Conservation (phyloP, 2,888 invertebrate species). For the Eupithecia insigniata region DNA sequence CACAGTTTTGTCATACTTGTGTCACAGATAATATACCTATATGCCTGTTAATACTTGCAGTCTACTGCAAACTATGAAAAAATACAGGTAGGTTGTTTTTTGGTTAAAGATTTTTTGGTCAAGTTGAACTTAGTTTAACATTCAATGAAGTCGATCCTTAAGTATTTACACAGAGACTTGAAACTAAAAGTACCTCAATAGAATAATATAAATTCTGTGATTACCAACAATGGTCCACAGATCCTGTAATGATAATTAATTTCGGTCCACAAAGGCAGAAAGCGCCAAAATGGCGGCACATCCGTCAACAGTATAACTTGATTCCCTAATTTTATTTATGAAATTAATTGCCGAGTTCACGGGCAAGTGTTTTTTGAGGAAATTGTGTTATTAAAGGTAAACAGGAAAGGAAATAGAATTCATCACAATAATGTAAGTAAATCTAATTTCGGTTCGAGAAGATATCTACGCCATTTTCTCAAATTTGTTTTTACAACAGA, state of each 20-base stretch:
- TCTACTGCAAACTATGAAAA: too few species aligned
- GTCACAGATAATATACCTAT: too few species aligned
- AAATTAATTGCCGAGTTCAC: slow-evolving; percentile 43
- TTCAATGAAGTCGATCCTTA: not conserved
- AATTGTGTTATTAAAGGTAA: slow-evolving; percentile 10
- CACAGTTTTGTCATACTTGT: too few species aligned
- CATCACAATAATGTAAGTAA: not conserved
- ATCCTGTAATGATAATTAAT: slow-evolving; percentile 61
- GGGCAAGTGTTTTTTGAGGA: slow-evolving; percentile 17
- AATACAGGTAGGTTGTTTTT: too few species aligned
- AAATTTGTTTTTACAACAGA: too few species aligned
- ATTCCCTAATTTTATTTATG: slow-evolving; percentile 44
- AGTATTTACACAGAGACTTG: not conserved
- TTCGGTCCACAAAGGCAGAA: slow-evolving; percentile 51
- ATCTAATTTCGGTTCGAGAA: not conserved
- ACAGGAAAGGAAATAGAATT: not conserved
- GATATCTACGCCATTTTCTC: not conserved
- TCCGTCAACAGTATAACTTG: slow-evolving; percentile 52
- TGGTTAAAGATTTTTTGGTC: not conserved
- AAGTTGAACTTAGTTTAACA: not conserved
- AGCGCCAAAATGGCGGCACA: slow-evolving; percentile 40
- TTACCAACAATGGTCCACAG: slow-evolving; percentile 54
- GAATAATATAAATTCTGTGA: slow-evolving; percentile 34
- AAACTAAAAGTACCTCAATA: slow-evolving; percentile 26
- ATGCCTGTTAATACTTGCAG: too few species aligned